Evolutionary conservation across 2,797 vertebrate genomes (phyloP), one percentile per base, ranked within the genome.

Genomic region (Otus scops): DNA sequence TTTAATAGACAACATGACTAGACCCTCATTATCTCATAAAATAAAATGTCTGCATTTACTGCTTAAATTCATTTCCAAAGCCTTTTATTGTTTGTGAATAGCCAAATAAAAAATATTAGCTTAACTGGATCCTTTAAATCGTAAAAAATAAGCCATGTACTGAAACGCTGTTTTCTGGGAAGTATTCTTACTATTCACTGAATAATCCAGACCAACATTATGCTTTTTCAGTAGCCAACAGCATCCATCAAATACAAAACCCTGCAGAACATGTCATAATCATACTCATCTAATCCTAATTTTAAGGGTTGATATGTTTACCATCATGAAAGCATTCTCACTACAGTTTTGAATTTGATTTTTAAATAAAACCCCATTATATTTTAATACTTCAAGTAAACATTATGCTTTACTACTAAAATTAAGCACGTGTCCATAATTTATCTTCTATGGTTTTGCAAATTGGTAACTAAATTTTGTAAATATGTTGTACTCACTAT

Each of bases 1-100:
- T 97, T 97, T 96, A 97, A 96, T 59, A 97, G 94, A 96, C 88
- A 95, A 92, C 82, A 93, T 85, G 85, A 95, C 90, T 90, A 95
- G 71, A 81, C 65, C 36, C 76, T 97, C 92, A 80, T 93, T 92
- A 97, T 89, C 73, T 71, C 95, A 86, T 95, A 91, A 97, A 96
- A 96, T 96, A 96, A 97, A 95, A 92, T 50, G 57, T 83, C 73
- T 92, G 59, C 65, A 92, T 96, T 98, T 97, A 95, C 73, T 92
- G 75, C 70, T 70, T 85, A 94, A 82, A 97, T 93, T 97, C 47
- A 95, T 96, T 96, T 94, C 82, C 88, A 85, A 88, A 91, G 91
- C 59, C 28, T 89, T 91, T 96, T 75, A 88, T 86, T 67, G 57
- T 92, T 96, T 96, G 45, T 68, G 56, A 95, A 97, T 92, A 96